A percentile compares a stretch with the other conserved stretches of the same genome.
phyloP scores from a whole-genome alignment of 2,888 invertebrate genomes.

The Endotricha flammealis region DNA sequence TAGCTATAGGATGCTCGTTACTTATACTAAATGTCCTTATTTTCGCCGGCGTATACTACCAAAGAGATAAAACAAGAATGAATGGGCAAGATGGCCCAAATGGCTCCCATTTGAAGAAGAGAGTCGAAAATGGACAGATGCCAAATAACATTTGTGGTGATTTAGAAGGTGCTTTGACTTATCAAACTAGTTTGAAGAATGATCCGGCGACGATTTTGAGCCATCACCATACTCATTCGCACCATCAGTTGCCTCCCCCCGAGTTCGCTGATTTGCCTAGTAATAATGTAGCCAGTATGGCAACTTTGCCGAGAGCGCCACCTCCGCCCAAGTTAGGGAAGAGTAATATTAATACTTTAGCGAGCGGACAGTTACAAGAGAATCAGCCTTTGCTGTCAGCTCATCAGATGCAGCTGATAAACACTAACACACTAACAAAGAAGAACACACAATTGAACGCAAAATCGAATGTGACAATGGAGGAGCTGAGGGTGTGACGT shows the following conservation, averaged over 20 bases:
- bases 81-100: conserved; percentile 78
- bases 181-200: conserved; percentile 78
- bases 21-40: conserved; percentile 94
- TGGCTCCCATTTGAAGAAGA: conserved; percentile 80
- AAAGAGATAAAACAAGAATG: conserved; percentile 89
- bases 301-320: conserved; percentile 83
- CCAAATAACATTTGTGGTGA: conserved; percentile 94
- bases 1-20: conserved; percentile 95
- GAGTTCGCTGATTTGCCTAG: conserved; percentile 90
- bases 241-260: conserved; percentile 88
- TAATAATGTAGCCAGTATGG: conserved; percentile 78
- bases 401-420: conserved; percentile 88
- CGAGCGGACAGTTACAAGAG: conserved; percentile 80
- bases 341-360: conserved; percentile 76
- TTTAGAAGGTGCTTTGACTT: conserved; percentile 78
- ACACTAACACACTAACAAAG: conserved; percentile 87
- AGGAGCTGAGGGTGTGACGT: conserved; percentile 91
- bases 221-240: conserved; percentile 86
- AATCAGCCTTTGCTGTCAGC: conserved; percentile 84
- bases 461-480: conserved; percentile 82
- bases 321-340: conserved; percentile 86
- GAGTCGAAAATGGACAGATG: conserved; percentile 91
- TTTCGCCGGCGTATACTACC: conserved; percentile 96
- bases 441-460: conserved; percentile 83
- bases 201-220: conserved; percentile 85